Percentiles rank a stretch among this genome's conserved stretches.
These are phyloP conservation scores for Urosaurus nigricauda DNA, from an alignment of 2,797 vertebrate species.

Conservation along the genomic window DNA sequence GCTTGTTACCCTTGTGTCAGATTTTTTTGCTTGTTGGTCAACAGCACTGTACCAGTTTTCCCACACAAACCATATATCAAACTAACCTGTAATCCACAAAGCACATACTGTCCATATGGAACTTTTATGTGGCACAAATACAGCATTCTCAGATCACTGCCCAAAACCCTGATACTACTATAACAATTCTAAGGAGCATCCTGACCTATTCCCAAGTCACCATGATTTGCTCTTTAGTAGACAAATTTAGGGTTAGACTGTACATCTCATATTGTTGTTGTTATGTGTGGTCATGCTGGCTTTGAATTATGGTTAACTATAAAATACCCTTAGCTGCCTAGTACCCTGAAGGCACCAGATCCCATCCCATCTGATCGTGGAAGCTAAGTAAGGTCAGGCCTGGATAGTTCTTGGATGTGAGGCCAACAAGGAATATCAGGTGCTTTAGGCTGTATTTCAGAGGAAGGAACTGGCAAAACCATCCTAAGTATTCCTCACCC, in stretches of 20 bases:
- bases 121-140: constrained; percentile 24
- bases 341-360: background rate
- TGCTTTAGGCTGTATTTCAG: no score
- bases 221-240: background rate
- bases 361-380: no score
- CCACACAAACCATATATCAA: constrained; percentile 24
- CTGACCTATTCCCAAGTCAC: background rate
- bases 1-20: background rate
- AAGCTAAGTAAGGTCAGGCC: no score
- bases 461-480: no score
- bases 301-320: background rate
- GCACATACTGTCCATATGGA: background rate
- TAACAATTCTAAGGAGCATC: background rate
- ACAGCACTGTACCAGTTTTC: constrained; percentile 13
- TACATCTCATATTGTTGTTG: background rate
- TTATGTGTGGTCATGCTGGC: background rate
- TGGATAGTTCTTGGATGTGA: no score
- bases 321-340: no score
- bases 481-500: no score
- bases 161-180: background rate
- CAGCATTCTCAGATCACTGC: background rate
- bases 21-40: constrained; percentile 4
- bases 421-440: no score
- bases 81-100: constrained; percentile 18
- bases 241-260: no score